These are phyloP conservation scores for Oxyura jamaicensis DNA, from an alignment of 2,113 vertebrate species.

Conservation along the genomic window DNA sequence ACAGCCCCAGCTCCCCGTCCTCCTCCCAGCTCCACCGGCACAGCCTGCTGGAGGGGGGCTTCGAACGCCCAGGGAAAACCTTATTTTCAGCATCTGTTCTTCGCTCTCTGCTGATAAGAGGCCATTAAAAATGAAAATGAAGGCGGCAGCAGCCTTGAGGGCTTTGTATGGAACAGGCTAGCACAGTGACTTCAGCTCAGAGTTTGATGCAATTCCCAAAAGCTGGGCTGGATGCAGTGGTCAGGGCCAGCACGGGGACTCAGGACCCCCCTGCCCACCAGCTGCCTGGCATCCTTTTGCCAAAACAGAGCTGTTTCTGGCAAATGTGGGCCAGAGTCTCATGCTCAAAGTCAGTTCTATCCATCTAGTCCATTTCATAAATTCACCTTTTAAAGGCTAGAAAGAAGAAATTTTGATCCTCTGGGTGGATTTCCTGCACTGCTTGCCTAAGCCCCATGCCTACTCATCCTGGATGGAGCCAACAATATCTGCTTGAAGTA, in stretches of 20 bases:
- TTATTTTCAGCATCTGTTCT: slow-evolving; percentile 60
- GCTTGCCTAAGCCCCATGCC: neutral
- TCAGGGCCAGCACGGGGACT: neutral
- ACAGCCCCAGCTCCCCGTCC: neutral
- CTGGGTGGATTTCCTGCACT: neutral
- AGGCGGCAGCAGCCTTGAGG: neutral
- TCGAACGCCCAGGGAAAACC: slow-evolving; percentile 36
- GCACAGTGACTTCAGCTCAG: rapidly evolving
- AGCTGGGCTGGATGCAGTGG: rapidly evolving
- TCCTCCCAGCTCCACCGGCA: neutral
- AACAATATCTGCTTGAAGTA: neutral
- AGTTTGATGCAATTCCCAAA: neutral
- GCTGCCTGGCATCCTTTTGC: neutral
- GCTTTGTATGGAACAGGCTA: rapidly evolving
- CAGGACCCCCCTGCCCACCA: rapidly evolving
- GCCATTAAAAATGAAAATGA: slow-evolving; percentile 14
- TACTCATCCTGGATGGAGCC: neutral
- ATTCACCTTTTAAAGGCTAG: neutral
- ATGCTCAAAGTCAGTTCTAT: rapidly evolving
- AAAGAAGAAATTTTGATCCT: neutral
- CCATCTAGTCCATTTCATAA: neutral
- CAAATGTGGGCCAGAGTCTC: rapidly evolving
- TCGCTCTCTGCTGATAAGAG: neutral
- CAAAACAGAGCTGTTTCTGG: neutral
- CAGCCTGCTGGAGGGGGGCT: neutral